Evolutionary conservation across 2,888 invertebrate genomes (phyloP).

Genomic region (Protonemura montana): DNA sequence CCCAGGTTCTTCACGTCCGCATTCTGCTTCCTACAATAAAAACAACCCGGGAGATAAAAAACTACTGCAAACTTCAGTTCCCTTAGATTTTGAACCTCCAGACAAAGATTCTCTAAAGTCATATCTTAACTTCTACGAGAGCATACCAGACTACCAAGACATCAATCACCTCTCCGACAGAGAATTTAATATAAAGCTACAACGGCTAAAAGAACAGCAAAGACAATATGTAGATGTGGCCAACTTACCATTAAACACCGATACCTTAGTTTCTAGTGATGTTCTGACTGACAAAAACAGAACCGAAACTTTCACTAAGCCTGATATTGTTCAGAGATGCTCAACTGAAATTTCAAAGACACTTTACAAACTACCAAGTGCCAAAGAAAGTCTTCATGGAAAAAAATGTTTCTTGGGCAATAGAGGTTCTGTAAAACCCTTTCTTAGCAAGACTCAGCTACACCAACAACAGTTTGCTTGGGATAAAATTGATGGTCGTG

Average conservation of each 20-base stretch:
- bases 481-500: background rate
- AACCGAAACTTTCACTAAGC: background rate
- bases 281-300: background rate
- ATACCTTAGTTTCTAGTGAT: background rate
- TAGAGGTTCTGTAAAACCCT: background rate
- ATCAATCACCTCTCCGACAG: constrained; percentile 77
- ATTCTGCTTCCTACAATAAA: background rate
- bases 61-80: background rate
- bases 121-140: constrained; percentile 76
- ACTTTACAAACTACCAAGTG: background rate
- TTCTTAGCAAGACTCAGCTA: background rate
- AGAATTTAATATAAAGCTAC: constrained; percentile 77
- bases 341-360: constrained; percentile 3
- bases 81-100: background rate
- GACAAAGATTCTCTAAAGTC: constrained; percentile 63
- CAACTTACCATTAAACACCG: background rate
- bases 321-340: background rate
- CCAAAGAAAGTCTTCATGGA: background rate
- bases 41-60: background rate
- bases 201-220: constrained; percentile 71
- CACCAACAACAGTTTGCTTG: background rate
- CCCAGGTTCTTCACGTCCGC: background rate
- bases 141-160: constrained; percentile 82
- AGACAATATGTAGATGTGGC: constrained; percentile 54
- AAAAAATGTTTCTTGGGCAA: background rate